Evolutionary conservation across 2,797 vertebrate species (phyloP).

Genomic region (Fistularia commersonii): DNA sequence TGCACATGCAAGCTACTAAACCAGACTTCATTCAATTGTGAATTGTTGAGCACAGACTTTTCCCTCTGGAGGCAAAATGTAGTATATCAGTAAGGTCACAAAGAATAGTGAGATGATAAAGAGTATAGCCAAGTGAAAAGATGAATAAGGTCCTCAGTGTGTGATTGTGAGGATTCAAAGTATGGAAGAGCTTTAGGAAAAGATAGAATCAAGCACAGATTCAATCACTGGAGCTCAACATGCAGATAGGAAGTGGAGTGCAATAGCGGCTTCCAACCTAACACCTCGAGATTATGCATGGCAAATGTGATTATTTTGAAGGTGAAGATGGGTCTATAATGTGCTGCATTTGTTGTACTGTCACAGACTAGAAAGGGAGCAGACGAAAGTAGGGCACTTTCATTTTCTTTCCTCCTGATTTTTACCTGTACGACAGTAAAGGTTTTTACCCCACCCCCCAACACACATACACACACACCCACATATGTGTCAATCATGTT

Average conservation of each 20-base stretch:
- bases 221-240: constrained; percentile 30
- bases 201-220: constrained; percentile 15
- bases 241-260: constrained; percentile 5
- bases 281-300: constrained; percentile 10
- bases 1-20: constrained; percentile 5
- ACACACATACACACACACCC: too few species aligned
- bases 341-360: background rate
- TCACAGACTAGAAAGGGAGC: background rate
- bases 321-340: constrained; percentile 13
- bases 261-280: constrained; percentile 7
- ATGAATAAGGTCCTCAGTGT: constrained; percentile 34
- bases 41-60: constrained; percentile 15
- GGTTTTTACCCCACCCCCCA: too few species aligned
- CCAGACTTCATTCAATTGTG: constrained; percentile 12
- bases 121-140: constrained; percentile 10
- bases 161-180: constrained; percentile 38
- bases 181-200: constrained; percentile 20
- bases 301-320: constrained; percentile 12
- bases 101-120: constrained; percentile 1
- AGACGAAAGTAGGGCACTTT: background rate
- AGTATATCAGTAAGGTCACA: constrained; percentile 37
- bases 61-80: constrained; percentile 14
- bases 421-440: too few species aligned
- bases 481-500: constrained; percentile 15
- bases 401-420: constrained; percentile 1